phyloP scores from a whole-genome alignment of 2,113 vertebrate genomes.

The Xenopus borealis region DNA sequence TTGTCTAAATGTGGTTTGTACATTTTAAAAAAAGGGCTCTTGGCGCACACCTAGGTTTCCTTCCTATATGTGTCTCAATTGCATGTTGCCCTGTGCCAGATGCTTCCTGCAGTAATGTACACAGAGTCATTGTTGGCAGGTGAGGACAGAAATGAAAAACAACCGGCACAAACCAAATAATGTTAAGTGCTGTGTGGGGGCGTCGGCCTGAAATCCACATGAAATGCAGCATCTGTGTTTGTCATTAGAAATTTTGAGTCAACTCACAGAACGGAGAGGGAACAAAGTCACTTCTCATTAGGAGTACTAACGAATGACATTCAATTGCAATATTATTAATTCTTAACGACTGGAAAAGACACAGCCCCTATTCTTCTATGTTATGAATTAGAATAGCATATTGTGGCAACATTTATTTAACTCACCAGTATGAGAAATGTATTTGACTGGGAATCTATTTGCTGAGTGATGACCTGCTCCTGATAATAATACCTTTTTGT shows the following conservation, averaged over 20 bases:
- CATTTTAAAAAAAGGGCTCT: neutral
- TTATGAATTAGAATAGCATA: neutral
- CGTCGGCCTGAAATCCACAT: constrained; percentile 10
- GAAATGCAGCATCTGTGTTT: constrained; percentile 35
- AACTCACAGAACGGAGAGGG: constrained; percentile 10
- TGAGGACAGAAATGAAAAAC: constrained; percentile 10
- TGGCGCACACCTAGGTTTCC: neutral
- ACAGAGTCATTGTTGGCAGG: constrained; percentile 20
- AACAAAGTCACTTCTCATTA: constrained; percentile 20
- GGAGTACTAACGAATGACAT: constrained; percentile 11
- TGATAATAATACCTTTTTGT: too few species aligned
- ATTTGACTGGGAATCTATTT: too few species aligned
- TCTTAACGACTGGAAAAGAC: constrained; percentile 16
- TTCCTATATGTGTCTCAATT: neutral
- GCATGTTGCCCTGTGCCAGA: constrained; percentile 14
- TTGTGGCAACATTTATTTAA: too few species aligned
- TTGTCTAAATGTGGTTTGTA: neutral
- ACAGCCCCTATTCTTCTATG: neutral
- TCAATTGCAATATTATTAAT: constrained; percentile 30
- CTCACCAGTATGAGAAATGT: too few species aligned
- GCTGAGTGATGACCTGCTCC: too few species aligned
- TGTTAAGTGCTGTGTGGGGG: constrained; percentile 24
- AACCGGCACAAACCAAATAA: constrained; percentile 17
- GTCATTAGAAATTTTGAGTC: constrained; percentile 22
- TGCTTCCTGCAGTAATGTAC: neutral